Evolutionary conservation across 2,113 vertebrate genomes (phyloP).

Genomic region (Raja brachyura): DNA sequence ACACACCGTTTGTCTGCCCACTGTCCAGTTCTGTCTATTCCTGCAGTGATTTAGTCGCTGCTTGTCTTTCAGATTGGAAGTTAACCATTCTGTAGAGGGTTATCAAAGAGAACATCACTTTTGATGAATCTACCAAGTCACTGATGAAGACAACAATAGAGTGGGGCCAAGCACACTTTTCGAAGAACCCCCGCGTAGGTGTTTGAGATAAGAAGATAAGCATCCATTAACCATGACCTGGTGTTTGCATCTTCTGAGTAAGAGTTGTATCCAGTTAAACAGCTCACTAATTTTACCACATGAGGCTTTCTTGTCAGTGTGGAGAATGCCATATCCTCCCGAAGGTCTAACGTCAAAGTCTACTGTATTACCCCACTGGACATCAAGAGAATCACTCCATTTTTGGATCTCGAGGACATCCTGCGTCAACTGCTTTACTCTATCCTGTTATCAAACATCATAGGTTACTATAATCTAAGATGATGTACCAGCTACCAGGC

Average conservation of each 20-base stretch:
- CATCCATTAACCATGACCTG: background rate
- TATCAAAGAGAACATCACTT: conserved; percentile 30
- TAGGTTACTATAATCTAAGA: background rate
- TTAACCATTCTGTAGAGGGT: conserved; percentile 26
- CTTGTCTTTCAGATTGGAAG: conserved; percentile 34
- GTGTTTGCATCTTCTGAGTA: conserved; percentile 12
- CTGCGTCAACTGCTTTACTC: background rate
- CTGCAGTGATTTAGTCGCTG: conserved; percentile 21
- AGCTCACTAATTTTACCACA: background rate
- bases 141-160: conserved; percentile 20
- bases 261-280: conserved; percentile 21
- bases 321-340: background rate
- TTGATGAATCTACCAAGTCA: conserved; percentile 34
- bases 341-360: background rate
- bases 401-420: background rate
- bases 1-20: conserved; percentile 25
- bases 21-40: conserved; percentile 31
- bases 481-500: background rate
- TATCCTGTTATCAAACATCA: background rate
- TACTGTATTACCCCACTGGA: background rate
- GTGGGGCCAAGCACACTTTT: conserved; percentile 22
- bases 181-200: conserved; percentile 11
- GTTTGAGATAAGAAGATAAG: conserved; percentile 27
- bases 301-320: background rate
- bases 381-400: background rate